Evolutionary conservation across 2,797 vertebrate species (phyloP), one percentile per base, ranked within the genome.

Genomic region (Tokudaia muenninki): DNA sequence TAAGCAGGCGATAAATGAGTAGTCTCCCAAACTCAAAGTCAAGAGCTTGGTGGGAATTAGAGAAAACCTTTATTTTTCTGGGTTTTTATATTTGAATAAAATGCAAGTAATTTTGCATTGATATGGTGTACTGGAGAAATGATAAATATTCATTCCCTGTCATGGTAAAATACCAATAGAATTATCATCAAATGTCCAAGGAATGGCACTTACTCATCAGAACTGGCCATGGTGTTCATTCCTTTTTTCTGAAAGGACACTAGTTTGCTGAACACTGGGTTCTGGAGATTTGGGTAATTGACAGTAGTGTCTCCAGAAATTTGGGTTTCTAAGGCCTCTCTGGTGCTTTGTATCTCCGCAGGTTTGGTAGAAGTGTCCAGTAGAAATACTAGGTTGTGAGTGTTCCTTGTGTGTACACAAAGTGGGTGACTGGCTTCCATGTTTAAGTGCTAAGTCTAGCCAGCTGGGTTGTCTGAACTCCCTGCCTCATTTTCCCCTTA

Each of bases 391-490:
- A 90, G 72, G 70, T n/a, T 86, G 26, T 84, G 61, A 91, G n/a
- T 47, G 81, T 87, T n/a, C 26, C 7, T 44, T 67, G 87, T 81
- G 34, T 55, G 31, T 80, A 41, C 87, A 75, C 37, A 79, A 77
- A 95, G 21, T 50, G 29, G n/a, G 13, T 29, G 41, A 24, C 65
- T 82, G 75, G 59, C 24, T 87, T 78, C 67, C 34, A 89, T 77
- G 82, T 57, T 7, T 0, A 2, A 94, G 67, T 59, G 61, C 75
- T 47, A 84, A 67, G 16, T 34, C 79, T 74, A 44, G 59, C n/a
- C 87, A 94, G 19, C 70, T 81, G 94, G 37, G 31, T 87, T 90
- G 91, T 75, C 70, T 92, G 63, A 1, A 75, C 75, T 72, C 22
- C 34, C 52, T 55, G n/a, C 44, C 70, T 6, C 44, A 16, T 95